Evolutionary conservation across 2,797 vertebrate species (phyloP), one percentile per base, ranked within the genome.

Genomic region (Anguilla megastoma): DNA sequence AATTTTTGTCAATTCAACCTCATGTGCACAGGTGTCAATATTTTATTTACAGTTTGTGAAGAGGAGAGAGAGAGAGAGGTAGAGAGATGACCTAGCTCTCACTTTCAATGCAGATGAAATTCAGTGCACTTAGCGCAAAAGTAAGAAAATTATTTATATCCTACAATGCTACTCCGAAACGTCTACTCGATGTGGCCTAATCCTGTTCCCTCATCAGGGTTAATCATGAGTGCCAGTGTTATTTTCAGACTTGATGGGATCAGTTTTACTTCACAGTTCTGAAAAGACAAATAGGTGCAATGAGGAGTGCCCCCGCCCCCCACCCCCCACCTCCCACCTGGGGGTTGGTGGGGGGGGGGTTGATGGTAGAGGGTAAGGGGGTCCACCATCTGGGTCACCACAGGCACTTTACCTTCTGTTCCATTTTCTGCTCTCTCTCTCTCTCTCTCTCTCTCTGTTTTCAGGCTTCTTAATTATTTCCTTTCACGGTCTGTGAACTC

Each of bases 381-480:
- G 24, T 6, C 16, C 4, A 10, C n/a, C 66, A 27, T 12, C 66
- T 69, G 66, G 27, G 27, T 36, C 33, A 74, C 12, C 69, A 74
- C 3, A 9, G 69, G 27, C 27, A 16, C 69, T 74, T 74, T 36
- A 66, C 60, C 0, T 33, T 74, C 27, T 74, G 69, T 9, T 36
- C 27, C 6, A n/a, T 27, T 71, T 71, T 71, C 9, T 2, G 41
- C 41, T 80, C 36, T 48, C 14, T 80, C 21, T n/a, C 21, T 48
- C 36, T 8, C 18, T 80, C 18, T 36, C 36, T 36, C 33, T 33
- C 33, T 33, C 41, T 80, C 36, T 48, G 0, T 33, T 48, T 80
- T 80, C 5, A 48, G 76, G 76, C 76, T 48, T 80, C 76, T 41
- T 48, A 80, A 80, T 80, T 80, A 80, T 45, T 80, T 80, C 41